These are phyloP conservation scores for Rhea pennata DNA, from an alignment of 2,113 vertebrate species.

Conservation along the genomic window DNA sequence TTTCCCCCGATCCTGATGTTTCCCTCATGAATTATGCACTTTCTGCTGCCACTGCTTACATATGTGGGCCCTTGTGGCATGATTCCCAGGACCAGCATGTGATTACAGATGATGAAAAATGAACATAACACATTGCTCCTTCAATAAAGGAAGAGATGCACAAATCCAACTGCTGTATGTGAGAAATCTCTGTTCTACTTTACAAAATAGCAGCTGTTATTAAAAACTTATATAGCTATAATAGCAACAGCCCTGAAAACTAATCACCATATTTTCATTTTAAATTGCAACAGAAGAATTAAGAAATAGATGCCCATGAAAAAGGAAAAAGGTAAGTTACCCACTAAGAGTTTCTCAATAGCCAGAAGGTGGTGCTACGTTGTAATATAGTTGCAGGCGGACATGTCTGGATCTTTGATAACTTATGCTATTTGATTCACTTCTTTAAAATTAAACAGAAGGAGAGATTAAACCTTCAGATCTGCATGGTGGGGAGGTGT, in stretches of 20 bases:
- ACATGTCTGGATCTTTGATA: constrained; percentile 22
- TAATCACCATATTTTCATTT: constrained; percentile 4
- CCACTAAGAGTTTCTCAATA: background rate
- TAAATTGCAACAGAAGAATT: constrained; percentile 30
- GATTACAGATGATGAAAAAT: constrained; percentile 61
- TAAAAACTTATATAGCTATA: constrained; percentile 8
- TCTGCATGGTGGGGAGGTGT: background rate
- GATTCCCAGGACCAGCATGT: constrained; percentile 59
- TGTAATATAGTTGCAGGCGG: constrained; percentile 63
- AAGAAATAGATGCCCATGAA: background rate
- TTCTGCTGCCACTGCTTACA: constrained; percentile 63
- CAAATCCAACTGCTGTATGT: background rate
- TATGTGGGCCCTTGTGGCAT: constrained; percentile 54
- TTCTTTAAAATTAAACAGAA: background rate
- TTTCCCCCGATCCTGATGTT: constrained; percentile 65
- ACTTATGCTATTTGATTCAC: background rate
- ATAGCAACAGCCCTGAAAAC: constrained; percentile 19
- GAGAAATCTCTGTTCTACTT: constrained; percentile 20
- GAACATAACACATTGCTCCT: constrained; percentile 51
- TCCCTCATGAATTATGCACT: constrained; percentile 70
- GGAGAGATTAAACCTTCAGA: constrained; percentile 9
- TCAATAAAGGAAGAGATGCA: constrained; percentile 23
- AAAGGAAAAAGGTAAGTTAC: background rate
- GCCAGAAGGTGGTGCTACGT: constrained; percentile 80
- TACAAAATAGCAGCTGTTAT: constrained; percentile 23